Base-by-base conservation (phyloP, 2,113 vertebrate genomes). In the Rhadina sibilatrix region DNA sequence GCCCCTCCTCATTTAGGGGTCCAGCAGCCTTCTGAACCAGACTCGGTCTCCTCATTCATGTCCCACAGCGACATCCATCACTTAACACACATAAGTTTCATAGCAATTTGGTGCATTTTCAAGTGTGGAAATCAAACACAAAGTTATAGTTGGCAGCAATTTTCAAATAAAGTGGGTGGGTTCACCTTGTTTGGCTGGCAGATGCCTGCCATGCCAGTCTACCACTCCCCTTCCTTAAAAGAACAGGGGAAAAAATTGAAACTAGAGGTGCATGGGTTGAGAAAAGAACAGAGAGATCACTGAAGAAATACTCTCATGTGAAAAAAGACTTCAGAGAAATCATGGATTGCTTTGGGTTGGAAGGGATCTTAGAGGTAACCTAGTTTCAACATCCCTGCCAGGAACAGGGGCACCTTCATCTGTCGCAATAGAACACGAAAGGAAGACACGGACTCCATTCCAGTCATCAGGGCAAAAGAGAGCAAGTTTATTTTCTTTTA, bases 121-220 rank as follows among this genome's bases (percentile, higher is more conserved):
- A 42, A 44, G 25, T 57, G 8, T 28, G 60, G 27, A 83, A 83
- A 61, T n/a, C 31, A 19, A 47, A 28, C 35, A 66, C 16, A 61
- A 49, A 27, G 7, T 71, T 63, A 54, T 7, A 27, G 6, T 9
- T 68, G 40, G 4, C 6, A 86, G 6, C 3, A 50, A 33, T 82
- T 59, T 65, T 79, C 40, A 69, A 77, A 59, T 37, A 33, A 12
- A 4, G 2, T 19, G 8, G 5, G 7, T 63, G 12, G 1, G 2
- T 76, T 83, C 22, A 64, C 6, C 25, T 37, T 46, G 12, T 7
- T 46, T 76, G 31, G 5, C 5, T 68, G 6, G 5, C 25, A 40
- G 7, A 18, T 46, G 7, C 2, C 38, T 3, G 12, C 11, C 6
- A 46, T 66, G 9, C 3, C 1, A 3, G 4, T 33, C 11, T 80